Evolutionary conservation across 2,797 vertebrate species (phyloP).

Genomic region (Spinibarbus caldwelli): DNA sequence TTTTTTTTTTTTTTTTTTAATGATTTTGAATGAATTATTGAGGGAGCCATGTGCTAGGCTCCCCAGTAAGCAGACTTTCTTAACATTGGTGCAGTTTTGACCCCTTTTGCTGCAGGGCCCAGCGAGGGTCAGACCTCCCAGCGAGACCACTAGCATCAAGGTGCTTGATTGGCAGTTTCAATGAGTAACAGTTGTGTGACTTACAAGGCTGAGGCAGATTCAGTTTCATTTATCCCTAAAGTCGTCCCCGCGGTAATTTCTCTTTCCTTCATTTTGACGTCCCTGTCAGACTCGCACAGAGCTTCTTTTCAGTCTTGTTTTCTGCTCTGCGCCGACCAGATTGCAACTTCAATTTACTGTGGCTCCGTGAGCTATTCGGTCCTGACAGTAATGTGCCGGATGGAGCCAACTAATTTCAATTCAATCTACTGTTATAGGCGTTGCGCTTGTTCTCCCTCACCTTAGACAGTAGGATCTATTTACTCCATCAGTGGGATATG

Average conservation of each 20-base stretch:
- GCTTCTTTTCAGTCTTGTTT: constrained; percentile 29
- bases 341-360: constrained; percentile 43
- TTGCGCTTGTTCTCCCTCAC: constrained; percentile 24
- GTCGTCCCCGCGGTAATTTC: background rate
- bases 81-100: background rate
- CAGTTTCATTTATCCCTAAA: constrained; percentile 32
- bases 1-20: constrained; percentile 38
- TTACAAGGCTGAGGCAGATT: background rate
- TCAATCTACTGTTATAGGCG: constrained; percentile 38
- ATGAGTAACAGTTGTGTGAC: constrained; percentile 16
- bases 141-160: background rate
- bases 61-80: constrained; percentile 23
- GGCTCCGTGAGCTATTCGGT: constrained; percentile 27
- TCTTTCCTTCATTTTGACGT: constrained; percentile 17
- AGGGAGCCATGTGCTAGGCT: background rate
- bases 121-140: constrained; percentile 12
- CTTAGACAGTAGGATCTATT: constrained; percentile 38
- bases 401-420: constrained; percentile 45
- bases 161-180: constrained; percentile 34
- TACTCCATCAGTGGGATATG: constrained; percentile 23
- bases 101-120: background rate
- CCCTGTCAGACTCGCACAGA: background rate
- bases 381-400: constrained; percentile 40
- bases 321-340: background rate
- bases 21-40: constrained; percentile 55